These are phyloP conservation scores for Nemurella pictetii DNA, from an alignment of 2,888 invertebrate genomes.

Conservation along the genomic window DNA sequence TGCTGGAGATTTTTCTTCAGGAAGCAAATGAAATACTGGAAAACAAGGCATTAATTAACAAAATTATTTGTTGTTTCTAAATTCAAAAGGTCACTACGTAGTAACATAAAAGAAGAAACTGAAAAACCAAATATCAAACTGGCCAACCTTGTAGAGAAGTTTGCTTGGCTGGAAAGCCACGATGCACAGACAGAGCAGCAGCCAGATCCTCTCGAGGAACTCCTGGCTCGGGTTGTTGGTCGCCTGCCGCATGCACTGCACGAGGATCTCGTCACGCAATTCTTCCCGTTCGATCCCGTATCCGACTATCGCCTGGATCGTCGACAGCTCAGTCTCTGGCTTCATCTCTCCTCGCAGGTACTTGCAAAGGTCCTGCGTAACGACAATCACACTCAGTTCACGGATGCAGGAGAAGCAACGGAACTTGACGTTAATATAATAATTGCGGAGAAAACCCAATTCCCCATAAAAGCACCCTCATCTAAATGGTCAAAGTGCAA, in stretches of 20 bases:
- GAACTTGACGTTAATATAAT: not conserved
- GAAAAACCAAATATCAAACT: not conserved
- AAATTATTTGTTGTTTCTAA: no score
- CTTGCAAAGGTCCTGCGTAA: conserved; percentile 81
- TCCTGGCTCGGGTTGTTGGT: conserved; percentile 87
- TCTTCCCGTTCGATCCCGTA: conserved; percentile 91
- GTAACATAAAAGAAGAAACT: no score
- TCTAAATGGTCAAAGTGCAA: no score
- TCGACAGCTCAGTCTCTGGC: conserved; percentile 76
- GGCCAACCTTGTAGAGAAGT: conserved; percentile 66
- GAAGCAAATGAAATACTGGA: conserved; percentile 73
- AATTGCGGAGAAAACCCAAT: no score
- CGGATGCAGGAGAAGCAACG: no score
- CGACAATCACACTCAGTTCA: no score
- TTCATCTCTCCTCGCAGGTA: conserved; percentile 89
- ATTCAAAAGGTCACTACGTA: no score
- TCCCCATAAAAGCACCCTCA: no score
- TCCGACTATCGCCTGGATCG: conserved; percentile 82
- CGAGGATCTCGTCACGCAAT: conserved; percentile 86
- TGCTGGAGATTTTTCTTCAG: conserved; percentile 69
- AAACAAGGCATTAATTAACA: conserved; percentile 37
- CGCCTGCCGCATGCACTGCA: conserved; percentile 84
- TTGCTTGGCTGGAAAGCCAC: conserved; percentile 92
- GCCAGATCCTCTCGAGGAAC: conserved; percentile 84
- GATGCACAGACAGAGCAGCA: conserved; percentile 83